Conservation (phyloP, 2,113 vertebrate species). For the Chloropsis hardwickii region DNA sequence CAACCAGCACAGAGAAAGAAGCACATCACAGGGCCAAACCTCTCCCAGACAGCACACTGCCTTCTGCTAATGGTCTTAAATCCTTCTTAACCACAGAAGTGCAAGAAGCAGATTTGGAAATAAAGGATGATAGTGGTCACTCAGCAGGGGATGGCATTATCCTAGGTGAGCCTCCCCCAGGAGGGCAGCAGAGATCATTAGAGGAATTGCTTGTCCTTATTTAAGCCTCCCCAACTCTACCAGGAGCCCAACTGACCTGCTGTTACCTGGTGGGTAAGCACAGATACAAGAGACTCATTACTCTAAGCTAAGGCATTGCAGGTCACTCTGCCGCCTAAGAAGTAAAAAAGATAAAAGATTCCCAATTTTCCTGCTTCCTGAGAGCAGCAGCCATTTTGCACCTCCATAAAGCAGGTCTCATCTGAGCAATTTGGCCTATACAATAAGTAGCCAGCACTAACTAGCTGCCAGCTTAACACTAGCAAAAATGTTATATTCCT, state of each 20-base stretch:
- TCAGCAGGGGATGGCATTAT: neutral
- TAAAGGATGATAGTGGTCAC: neutral
- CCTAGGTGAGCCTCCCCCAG: neutral
- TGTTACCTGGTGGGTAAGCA: neutral
- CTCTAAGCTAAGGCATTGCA: neutral
- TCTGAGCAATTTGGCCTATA: neutral
- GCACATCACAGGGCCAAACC: neutral
- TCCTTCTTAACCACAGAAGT: neutral
- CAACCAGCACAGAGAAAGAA: neutral
- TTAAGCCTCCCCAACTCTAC: neutral
- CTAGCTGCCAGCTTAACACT: neutral
- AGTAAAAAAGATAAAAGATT: constrained; percentile 5
- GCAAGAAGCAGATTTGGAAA: neutral
- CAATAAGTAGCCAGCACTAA: neutral
- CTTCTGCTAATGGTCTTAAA: neutral
- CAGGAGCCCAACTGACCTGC: neutral
- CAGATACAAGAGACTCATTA: neutral
- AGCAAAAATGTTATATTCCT: neutral
- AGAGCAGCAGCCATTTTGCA: neutral
- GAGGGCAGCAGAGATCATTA: neutral
- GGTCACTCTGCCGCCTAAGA: neutral
- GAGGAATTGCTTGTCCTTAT: neutral
- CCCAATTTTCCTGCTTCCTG: neutral
- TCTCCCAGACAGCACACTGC: neutral
- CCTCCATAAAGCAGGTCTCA: neutral